These are phyloP conservation scores for Andrena flavipes DNA, from an alignment of 2,888 invertebrate species.

Conservation along the genomic window DNA sequence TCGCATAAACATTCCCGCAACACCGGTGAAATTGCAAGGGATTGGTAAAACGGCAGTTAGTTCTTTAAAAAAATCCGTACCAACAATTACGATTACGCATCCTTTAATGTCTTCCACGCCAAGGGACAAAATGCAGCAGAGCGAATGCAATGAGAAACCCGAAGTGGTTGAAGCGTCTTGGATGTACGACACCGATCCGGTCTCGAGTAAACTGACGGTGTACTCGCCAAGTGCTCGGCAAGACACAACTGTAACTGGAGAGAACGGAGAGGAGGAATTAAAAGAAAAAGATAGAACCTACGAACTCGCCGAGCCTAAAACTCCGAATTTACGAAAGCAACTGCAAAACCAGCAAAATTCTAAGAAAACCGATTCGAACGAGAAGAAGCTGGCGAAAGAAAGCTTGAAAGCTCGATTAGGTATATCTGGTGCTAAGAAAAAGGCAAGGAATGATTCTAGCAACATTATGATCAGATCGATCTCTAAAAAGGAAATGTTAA, in stretches of 20 bases:
- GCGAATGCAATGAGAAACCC: conserved; percentile 21
- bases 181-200: not conserved
- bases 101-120: conserved; percentile 46
- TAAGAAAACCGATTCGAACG: conserved; percentile 21
- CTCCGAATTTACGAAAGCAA: conserved; percentile 47
- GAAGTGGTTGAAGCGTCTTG: not conserved
- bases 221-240: not conserved
- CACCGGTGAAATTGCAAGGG: not conserved
- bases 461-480: not conserved
- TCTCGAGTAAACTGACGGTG: not conserved
- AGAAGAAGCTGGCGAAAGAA: conserved; percentile 55
- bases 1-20: no score
- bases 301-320: conserved; percentile 61
- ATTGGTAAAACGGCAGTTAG: no score
- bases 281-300: conserved; percentile 51
- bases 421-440: not conserved
- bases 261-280: conserved; percentile 3
- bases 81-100: not conserved
- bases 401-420: conserved; percentile 54
- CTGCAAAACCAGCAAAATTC: not conserved
- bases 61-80: not conserved
- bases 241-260: not conserved
- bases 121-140: not conserved
- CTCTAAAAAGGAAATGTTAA: not conserved
- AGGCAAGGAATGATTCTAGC: not conserved